phyloP scores from a whole-genome alignment of 1,140 invertebrate species.

The Chrysoperla carnea region DNA sequence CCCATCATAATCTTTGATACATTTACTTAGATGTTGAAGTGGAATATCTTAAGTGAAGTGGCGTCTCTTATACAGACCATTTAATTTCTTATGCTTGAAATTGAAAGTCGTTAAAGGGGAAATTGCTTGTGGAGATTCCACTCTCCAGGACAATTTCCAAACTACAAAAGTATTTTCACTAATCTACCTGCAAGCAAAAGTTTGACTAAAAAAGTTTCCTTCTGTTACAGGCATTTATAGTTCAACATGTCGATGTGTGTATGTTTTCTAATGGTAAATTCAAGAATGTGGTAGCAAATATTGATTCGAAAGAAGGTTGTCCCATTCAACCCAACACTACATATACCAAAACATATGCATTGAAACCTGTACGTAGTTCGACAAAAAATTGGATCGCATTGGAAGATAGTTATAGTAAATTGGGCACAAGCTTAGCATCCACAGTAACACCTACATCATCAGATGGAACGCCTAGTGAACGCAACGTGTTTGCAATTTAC shows the following conservation, averaged over 20 bases:
- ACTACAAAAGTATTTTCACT: background rate
- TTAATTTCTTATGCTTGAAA: no score
- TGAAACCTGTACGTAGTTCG: slow-evolving; percentile 51
- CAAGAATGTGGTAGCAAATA: slow-evolving; percentile 87
- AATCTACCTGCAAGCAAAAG: no score
- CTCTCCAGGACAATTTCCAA: background rate
- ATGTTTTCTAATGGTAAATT: slow-evolving; percentile 99
- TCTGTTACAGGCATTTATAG: slow-evolving; percentile 55
- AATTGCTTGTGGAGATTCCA: no score
- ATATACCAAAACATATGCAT: slow-evolving; percentile 39
- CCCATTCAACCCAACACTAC: slow-evolving; percentile 41
- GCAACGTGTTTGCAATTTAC: slow-evolving; percentile 77
- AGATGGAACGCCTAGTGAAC: slow-evolving; percentile 33
- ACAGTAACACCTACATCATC: slow-evolving; percentile 37
- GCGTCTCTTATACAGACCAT: background rate
- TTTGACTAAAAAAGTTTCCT: background rate
- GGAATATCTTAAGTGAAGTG: background rate
- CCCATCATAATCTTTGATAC: background rate
- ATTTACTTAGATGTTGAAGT: background rate
- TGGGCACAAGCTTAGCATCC: slow-evolving; percentile 45
- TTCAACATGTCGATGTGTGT: slow-evolving; percentile 96
- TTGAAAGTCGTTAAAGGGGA: no score
- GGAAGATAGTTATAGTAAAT: slow-evolving; percentile 55
- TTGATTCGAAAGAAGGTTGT: slow-evolving; percentile 51
- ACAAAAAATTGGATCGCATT: slow-evolving; percentile 71